These are phyloP conservation scores for Notothenia rossii DNA, from an alignment of 2,113 vertebrate genomes.

Conservation along the genomic window DNA sequence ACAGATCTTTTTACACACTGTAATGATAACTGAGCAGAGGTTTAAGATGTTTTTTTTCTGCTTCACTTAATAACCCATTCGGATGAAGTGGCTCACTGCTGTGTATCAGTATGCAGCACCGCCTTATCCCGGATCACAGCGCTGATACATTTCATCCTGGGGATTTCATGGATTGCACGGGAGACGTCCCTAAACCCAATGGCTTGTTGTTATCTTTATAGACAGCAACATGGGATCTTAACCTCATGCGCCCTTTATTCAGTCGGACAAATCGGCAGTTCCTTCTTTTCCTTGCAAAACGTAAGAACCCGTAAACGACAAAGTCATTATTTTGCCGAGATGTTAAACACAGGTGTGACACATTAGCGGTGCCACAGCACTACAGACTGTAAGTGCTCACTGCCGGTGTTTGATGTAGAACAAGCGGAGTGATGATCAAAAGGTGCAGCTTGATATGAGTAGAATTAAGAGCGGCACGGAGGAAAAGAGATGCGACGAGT, in stretches of 20 bases:
- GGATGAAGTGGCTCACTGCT: constrained; percentile 33
- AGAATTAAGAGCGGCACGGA: constrained; percentile 28
- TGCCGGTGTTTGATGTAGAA: constrained; percentile 57
- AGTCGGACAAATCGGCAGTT: not conserved
- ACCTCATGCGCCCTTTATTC: constrained; percentile 39
- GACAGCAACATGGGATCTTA: constrained; percentile 25
- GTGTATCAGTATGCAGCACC: constrained; percentile 40
- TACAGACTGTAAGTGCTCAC: constrained; percentile 43
- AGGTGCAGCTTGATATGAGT: constrained; percentile 47
- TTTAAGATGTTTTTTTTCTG: constrained; percentile 14
- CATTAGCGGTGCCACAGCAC: constrained; percentile 24
- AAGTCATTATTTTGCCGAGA: constrained; percentile 40
- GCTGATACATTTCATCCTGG: constrained; percentile 46
- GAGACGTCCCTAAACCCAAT: constrained; percentile 27
- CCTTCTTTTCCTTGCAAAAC: not conserved
- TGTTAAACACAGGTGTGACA: constrained; percentile 57
- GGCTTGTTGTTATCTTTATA: constrained; percentile 46
- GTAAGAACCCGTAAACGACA: constrained; percentile 12
- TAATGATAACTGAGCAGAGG: constrained; percentile 15
- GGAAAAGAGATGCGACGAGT: constrained; percentile 7
- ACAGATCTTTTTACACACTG: not conserved
- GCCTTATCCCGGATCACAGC: constrained; percentile 49
- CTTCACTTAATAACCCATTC: constrained; percentile 30
- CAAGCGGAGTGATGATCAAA: constrained; percentile 59
- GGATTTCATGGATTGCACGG: constrained; percentile 33